phyloP scores from a whole-genome alignment of 2,888 invertebrate genomes.

The Allacma fusca region DNA sequence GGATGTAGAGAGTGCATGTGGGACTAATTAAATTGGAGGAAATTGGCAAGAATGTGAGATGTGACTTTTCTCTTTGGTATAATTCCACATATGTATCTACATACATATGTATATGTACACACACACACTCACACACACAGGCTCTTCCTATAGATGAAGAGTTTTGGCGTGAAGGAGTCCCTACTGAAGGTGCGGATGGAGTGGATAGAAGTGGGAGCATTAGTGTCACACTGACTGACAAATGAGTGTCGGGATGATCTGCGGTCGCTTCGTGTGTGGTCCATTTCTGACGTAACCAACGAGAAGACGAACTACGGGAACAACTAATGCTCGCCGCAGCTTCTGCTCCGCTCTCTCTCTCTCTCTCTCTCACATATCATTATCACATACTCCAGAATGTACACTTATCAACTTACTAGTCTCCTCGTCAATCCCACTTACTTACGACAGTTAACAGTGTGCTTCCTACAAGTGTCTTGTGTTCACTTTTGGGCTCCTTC shows the following conservation, averaged over 20 bases:
- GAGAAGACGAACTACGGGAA: slow-evolving; percentile 21
- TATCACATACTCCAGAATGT: slow-evolving; percentile 18
- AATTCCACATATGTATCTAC: too few relatives aligned
- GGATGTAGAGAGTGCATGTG: too few relatives aligned
- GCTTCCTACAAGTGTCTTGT: too few relatives aligned
- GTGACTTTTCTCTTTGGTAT: too few relatives aligned
- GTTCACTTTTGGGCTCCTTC: too few relatives aligned
- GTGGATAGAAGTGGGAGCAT: slow-evolving; percentile 56
- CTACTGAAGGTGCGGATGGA: slow-evolving; percentile 51
- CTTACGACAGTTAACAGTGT: too few relatives aligned
- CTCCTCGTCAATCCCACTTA: slow-evolving; percentile 1
- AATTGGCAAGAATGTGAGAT: slow-evolving; percentile 20
- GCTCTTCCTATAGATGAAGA: too few relatives aligned
- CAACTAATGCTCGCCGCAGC: slow-evolving; percentile 23
- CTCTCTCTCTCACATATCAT: slow-evolving; percentile 27
- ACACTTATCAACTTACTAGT: slow-evolving; percentile 10
- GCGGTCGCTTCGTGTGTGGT: slow-evolving; percentile 61
- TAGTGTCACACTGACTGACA: slow-evolving; percentile 62
- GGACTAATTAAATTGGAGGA: slow-evolving; percentile 36
- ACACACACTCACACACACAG: too few relatives aligned
- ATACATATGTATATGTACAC: too few relatives aligned
- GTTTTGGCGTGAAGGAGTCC: slow-evolving; percentile 20
- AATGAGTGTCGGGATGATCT: slow-evolving; percentile 61
- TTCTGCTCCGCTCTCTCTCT: slow-evolving; percentile 20
- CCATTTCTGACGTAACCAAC: slow-evolving; percentile 43